phyloP scores from a whole-genome alignment of 1,140 invertebrate species.

The Drosophila melanica region DNA sequence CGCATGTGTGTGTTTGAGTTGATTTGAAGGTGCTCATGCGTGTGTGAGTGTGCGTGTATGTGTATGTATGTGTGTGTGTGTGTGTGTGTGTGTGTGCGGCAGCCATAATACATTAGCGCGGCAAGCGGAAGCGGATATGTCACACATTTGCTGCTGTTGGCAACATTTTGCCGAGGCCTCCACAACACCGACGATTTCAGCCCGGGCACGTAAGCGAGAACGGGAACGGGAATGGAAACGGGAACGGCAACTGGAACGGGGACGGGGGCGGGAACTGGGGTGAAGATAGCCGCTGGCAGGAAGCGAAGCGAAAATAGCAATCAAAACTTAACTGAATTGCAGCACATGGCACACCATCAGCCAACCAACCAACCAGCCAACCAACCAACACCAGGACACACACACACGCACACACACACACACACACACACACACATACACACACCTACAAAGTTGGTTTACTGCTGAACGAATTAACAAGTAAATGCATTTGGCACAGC shows the following conservation, averaged over 20 bases:
- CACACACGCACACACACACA: slow-evolving; percentile 14
- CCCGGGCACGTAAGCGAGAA: background rate
- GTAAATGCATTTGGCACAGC: slow-evolving; percentile 71
- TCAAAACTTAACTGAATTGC: slow-evolving; percentile 82
- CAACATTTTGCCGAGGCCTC: slow-evolving; percentile 60
- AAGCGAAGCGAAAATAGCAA: slow-evolving; percentile 82
- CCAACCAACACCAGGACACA: background rate
- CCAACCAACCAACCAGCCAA: background rate
- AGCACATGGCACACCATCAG: slow-evolving; percentile 55
- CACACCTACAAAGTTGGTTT: slow-evolving; percentile 46
- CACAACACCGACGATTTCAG: background rate
- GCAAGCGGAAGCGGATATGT: slow-evolving; percentile 76
- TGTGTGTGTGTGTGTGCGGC: slow-evolving; percentile 23
- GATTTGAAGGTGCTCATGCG: background rate
- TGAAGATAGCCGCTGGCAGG: slow-evolving; percentile 52
- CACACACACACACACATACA: background rate
- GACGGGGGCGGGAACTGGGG: background rate
- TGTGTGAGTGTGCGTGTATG: slow-evolving; percentile 6
- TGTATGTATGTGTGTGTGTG: slow-evolving; percentile 3
- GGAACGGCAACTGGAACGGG: background rate
- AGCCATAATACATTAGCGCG: slow-evolving; percentile 68
- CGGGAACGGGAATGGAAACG: background rate
- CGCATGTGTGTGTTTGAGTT: slow-evolving; percentile 4
- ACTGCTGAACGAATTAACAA: slow-evolving; percentile 72
- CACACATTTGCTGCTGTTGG: slow-evolving; percentile 78